Evolutionary conservation across 2,113 vertebrate genomes (phyloP), one percentile per base, ranked within the genome.

Genomic region (Elephantulus edwardii): DNA sequence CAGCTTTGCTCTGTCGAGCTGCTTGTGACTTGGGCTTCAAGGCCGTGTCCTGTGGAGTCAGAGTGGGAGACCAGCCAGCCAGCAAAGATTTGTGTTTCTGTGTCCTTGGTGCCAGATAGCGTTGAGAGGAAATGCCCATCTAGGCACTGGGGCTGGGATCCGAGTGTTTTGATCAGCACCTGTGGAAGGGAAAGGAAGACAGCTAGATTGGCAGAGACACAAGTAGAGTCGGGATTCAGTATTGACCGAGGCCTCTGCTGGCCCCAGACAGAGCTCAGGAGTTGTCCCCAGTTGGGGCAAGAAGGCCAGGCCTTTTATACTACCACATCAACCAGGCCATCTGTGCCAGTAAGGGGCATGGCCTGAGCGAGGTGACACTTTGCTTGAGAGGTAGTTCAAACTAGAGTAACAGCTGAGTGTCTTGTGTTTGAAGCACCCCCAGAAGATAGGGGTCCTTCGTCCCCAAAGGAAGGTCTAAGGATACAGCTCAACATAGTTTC

Each of bases 81-180:
- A n/a, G 70, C 76, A 26, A 12, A 60, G 52, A 56, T 4, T 4
- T 68, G 14, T 71, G 35, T 17, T 38, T 33, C 82, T 62, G 40
- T 48, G 86, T 74, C 24, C 17, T 7, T 0, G 0, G 3, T 5
- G 24, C 38, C 30, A 2, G 3, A 13, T 28, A 1, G 0, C 1
- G 10, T 20, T 46, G 22, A 46, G 35, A 76, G 48, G 24, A 17
- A 26, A 30, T 1, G 2, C 22, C 17, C 28, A 71, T 54, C 76
- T 28, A 5, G 33, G 35, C n/a, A 12, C 17, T 0, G 83, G 16
- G 1, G 11, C 12, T 52, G 28, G 2, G 30, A 19, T 11, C 28
- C 33, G 13, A 0, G 6, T 68, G 16, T 30, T 58, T 46, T 20
- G 90, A 56, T 56, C 56, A 22, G 56, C 28, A 26, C 16, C 22